Conservation (phyloP, 2,888 invertebrate genomes). For the Drosophila diplacantha region DNA sequence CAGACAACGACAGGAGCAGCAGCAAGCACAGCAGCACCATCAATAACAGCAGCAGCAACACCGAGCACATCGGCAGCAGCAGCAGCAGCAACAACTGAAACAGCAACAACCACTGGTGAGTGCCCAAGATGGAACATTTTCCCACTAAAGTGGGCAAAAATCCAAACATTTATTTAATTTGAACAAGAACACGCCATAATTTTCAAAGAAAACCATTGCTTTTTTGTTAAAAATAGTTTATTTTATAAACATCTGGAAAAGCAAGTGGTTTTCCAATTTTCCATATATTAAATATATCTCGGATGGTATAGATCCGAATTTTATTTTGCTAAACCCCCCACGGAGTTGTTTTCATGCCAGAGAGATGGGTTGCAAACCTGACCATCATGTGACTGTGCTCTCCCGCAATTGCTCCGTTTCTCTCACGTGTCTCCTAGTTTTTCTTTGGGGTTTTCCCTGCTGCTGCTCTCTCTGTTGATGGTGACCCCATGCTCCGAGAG, state of each 20-base stretch:
- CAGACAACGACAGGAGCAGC: slow-evolving; percentile 34
- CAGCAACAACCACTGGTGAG: slow-evolving; percentile 67
- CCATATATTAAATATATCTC: neutral
- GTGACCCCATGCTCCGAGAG: slow-evolving; percentile 35
- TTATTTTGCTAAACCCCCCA: slow-evolving; percentile 9
- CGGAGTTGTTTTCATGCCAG: slow-evolving; percentile 10
- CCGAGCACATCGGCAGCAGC: slow-evolving; percentile 33
- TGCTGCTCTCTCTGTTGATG: slow-evolving; percentile 6
- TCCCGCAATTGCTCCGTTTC: neutral
- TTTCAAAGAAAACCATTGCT: neutral
- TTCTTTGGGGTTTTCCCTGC: slow-evolving; percentile 2
- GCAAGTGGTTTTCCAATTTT: neutral
- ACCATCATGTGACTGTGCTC: slow-evolving; percentile 30
- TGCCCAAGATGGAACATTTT: slow-evolving; percentile 23
- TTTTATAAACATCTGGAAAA: neutral
- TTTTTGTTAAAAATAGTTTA: neutral
- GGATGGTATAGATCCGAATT: neutral
- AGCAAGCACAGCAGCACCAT: slow-evolving; percentile 34
- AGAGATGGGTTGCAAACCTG: slow-evolving; percentile 14
- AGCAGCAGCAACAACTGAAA: slow-evolving; percentile 21
- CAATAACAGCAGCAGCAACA: slow-evolving; percentile 23
- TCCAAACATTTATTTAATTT: neutral
- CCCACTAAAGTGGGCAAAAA: slow-evolving; percentile 8
- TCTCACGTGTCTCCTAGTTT: slow-evolving; percentile 15
- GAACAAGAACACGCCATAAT: neutral